Evolutionary conservation across 2,797 vertebrate genomes (phyloP).

Genomic region (Catamblyrhynchus diadema): DNA sequence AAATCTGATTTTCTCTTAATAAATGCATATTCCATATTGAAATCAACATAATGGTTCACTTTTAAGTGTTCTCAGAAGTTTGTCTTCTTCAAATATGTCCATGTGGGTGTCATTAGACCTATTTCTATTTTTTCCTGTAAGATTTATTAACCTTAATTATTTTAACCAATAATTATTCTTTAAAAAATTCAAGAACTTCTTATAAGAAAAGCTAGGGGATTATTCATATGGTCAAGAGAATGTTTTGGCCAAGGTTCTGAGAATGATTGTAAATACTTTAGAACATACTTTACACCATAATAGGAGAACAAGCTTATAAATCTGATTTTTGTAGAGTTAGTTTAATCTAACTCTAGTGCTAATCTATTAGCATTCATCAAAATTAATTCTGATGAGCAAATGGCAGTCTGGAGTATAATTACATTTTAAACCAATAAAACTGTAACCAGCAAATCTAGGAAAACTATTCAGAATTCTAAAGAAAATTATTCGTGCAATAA

Average conservation of each 20-base stretch:
- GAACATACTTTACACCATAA: not conserved
- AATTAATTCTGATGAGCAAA: not conserved
- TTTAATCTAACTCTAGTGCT: not conserved
- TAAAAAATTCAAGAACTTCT: not conserved
- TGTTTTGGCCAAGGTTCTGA: not conserved
- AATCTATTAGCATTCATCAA: not conserved
- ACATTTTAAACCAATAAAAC: slow-evolving; percentile 28
- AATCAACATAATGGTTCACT: not conserved
- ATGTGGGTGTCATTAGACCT: not conserved
- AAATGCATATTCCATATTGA: not conserved
- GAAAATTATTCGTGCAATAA: slow-evolving; percentile 23
- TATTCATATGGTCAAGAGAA: not conserved
- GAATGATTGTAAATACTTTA: not conserved
- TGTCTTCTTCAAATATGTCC: not conserved
- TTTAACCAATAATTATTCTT: slow-evolving; percentile 5
- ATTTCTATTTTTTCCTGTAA: not conserved
- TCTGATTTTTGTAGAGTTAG: not conserved
- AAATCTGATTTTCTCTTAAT: not conserved
- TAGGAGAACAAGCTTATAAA: not conserved
- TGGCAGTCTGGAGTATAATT: not conserved
- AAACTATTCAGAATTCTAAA: not conserved
- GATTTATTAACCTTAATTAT: not conserved
- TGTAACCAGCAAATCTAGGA: not conserved
- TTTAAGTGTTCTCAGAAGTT: not conserved
- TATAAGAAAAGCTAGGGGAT: not conserved